These are phyloP conservation scores for Bicyclus anynana DNA, from an alignment of 1,140 invertebrate species.

Conservation along the genomic window DNA sequence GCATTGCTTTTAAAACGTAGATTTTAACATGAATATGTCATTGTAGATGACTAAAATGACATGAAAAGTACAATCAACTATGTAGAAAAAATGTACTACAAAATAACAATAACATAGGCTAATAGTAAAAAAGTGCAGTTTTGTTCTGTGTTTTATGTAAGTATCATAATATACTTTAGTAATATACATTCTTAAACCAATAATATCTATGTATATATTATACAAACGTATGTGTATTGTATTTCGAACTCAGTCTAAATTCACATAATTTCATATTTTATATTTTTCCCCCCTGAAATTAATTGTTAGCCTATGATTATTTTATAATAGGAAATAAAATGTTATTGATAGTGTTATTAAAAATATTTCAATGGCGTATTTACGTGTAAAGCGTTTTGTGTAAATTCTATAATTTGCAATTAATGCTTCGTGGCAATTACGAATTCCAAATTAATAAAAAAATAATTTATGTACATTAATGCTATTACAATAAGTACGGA, in stretches of 20 bases:
- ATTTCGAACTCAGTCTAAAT: too few relatives aligned
- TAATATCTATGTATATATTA: too few relatives aligned
- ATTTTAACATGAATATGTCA: conserved; percentile 4
- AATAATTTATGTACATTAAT: not conserved
- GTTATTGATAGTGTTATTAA: conserved; percentile 1
- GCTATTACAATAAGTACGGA: not conserved
- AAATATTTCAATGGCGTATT: not conserved
- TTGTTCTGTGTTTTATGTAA: too few relatives aligned
- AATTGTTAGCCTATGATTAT: conserved; percentile 10
- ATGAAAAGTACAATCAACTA: conserved; percentile 16
- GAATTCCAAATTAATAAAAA: not conserved
- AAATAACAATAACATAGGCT: conserved; percentile 1
- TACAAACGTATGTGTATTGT: too few relatives aligned
- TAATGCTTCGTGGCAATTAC: not conserved
- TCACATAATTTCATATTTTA: not conserved
- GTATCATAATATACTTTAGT: too few relatives aligned
- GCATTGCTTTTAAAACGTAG: conserved; percentile 14
- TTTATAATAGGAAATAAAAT: conserved; percentile 10
- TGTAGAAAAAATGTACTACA: conserved; percentile 3
- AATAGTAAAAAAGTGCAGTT: not conserved
- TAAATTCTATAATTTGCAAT: not conserved
- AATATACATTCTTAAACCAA: too few relatives aligned
- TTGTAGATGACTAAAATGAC: conserved; percentile 5
- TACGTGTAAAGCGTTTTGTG: not conserved
- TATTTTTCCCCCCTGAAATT: not conserved